phyloP scores from a whole-genome alignment of 2,797 vertebrate genomes.

The Rhabdomys pumilio region DNA sequence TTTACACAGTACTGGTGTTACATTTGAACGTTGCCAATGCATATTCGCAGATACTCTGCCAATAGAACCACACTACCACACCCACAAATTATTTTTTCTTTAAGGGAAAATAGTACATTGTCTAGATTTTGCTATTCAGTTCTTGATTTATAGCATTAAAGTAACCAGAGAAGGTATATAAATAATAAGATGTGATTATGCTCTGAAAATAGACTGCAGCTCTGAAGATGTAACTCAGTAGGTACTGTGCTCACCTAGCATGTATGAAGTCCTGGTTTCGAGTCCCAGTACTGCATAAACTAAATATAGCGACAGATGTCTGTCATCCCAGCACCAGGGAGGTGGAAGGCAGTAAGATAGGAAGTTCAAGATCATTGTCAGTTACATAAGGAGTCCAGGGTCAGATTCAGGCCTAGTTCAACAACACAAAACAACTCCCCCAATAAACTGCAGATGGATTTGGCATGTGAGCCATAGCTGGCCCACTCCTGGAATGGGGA shows the following conservation, averaged over 20 bases:
- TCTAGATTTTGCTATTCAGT: not conserved
- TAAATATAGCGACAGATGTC: not conserved
- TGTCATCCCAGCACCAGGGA: not conserved
- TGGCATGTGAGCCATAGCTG: not conserved
- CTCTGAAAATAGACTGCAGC: not conserved
- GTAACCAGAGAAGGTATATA: not conserved
- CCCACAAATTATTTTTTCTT: not conserved
- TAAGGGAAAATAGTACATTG: slow-evolving; percentile 1
- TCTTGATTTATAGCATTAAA: slow-evolving; percentile 1
- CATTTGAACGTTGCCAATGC: too few relatives aligned
- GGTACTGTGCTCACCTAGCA: not conserved
- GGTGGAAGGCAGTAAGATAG: not conserved
- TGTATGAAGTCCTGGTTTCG: not conserved
- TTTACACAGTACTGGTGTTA: not conserved
- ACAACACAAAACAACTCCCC: not conserved
- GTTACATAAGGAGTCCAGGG: not conserved
- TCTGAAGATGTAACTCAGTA: not conserved
- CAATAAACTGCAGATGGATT: not conserved
- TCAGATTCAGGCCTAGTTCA: not conserved
- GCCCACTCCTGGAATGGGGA: not conserved
- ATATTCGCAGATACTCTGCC: not conserved
- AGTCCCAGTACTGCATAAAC: not conserved
- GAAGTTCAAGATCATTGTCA: not conserved
- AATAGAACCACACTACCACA: not conserved
- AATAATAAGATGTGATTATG: not conserved